A percentile compares a stretch with the other conserved stretches of the same genome.
phyloP scores from a whole-genome alignment of 2,888 invertebrate genomes.

The Cyrtodaria siliqua region DNA sequence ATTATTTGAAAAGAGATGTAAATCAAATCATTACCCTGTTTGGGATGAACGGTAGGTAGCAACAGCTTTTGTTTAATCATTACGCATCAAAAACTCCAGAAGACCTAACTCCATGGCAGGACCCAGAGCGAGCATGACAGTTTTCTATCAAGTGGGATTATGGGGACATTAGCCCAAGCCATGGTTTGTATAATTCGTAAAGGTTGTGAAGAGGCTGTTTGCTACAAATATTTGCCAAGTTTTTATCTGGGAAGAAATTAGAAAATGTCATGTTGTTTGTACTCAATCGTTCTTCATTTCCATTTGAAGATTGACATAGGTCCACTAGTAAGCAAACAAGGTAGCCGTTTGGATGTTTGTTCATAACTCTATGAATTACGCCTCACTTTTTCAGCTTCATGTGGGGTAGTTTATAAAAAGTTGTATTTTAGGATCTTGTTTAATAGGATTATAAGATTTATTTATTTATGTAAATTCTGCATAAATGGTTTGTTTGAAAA shows the following conservation, averaged over 20 bases:
- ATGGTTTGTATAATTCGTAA: slow-evolving; percentile 50
- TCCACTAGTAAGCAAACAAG: slow-evolving; percentile 35
- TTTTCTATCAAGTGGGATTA: slow-evolving; percentile 57
- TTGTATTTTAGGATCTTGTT: slow-evolving; percentile 25
- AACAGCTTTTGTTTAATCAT: too few species aligned
- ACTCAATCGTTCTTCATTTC: slow-evolving; percentile 48
- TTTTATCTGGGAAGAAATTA: slow-evolving; percentile 61
- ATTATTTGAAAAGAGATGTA: too few species aligned
- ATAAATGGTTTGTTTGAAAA: too few species aligned
- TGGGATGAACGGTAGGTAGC: too few species aligned
- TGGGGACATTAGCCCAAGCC: slow-evolving; percentile 49
- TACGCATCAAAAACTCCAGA: too few species aligned
- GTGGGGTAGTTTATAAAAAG: slow-evolving; percentile 55
- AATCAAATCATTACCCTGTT: too few species aligned
- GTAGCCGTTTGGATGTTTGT: slow-evolving; percentile 52
- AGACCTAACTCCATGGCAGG: too few species aligned
- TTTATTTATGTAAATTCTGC: slow-evolving; percentile 41
- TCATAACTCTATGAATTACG: slow-evolving; percentile 38
- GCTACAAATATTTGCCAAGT: slow-evolving; percentile 55
- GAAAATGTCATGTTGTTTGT: slow-evolving; percentile 50
- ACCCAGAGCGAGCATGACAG: slow-evolving; percentile 42
- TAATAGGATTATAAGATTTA: slow-evolving; percentile 53
- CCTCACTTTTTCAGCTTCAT: slow-evolving; percentile 41
- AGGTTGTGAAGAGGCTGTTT: slow-evolving; percentile 50
- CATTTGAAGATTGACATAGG: slow-evolving; percentile 49